Percentiles rank a stretch among this genome's conserved stretches.
phyloP scores from a whole-genome alignment of 2,797 vertebrate species.

The Clarias fuscus region DNA sequence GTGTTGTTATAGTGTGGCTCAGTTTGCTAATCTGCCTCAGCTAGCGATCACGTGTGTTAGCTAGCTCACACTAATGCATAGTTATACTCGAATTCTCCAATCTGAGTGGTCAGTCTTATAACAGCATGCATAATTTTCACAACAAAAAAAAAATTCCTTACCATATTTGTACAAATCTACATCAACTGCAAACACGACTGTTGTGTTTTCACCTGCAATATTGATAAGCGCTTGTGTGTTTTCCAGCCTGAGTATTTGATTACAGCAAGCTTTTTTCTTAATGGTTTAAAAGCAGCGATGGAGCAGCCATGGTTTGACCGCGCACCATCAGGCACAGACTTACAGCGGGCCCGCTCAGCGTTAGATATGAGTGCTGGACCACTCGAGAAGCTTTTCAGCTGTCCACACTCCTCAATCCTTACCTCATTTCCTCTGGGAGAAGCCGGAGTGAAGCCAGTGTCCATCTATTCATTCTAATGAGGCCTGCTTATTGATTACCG shows the following conservation, averaged over 20 bases:
- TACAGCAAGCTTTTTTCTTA: conserved; percentile 61
- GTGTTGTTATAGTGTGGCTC: not conserved
- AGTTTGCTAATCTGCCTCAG: not conserved
- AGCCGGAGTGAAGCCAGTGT: conserved; percentile 80
- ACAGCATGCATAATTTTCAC: too few relatives aligned
- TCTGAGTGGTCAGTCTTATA: not conserved
- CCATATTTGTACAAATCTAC: not conserved
- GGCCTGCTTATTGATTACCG: conserved; percentile 81
- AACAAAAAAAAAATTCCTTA: too few relatives aligned
- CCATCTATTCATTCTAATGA: conserved; percentile 86
- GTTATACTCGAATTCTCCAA: not conserved
- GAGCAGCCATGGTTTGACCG: conserved; percentile 65
- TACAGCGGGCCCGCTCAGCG: conserved; percentile 60
- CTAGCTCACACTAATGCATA: not conserved
- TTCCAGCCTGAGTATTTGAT: conserved; percentile 30
- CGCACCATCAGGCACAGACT: conserved; percentile 40
- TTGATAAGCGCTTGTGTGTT: conserved; percentile 16
- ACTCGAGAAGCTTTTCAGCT: conserved; percentile 81
- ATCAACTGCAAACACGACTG: not conserved
- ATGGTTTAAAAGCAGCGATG: conserved; percentile 75
- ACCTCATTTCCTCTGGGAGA: conserved; percentile 80
- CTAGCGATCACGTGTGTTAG: not conserved
- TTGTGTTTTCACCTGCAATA: conserved; percentile 26
- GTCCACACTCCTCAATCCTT: conserved; percentile 77
- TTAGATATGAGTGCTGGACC: conserved; percentile 76